These are phyloP conservation scores for Theocolax elegans DNA, from an alignment of 1,140 invertebrate species.

Conservation along the genomic window DNA sequence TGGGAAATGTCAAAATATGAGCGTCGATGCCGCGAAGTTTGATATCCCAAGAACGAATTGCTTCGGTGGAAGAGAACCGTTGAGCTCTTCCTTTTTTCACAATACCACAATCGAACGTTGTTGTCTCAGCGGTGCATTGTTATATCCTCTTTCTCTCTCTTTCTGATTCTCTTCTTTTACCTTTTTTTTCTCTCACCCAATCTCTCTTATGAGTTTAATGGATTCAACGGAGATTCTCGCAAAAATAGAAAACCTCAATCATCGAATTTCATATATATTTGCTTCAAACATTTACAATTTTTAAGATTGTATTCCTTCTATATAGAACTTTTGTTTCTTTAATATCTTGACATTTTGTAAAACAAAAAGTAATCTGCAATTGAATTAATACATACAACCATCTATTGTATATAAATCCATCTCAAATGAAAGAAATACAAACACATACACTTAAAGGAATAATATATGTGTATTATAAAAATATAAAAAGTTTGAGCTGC, in stretches of 20 bases:
- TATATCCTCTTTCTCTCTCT: neutral
- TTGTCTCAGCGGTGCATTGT: neutral
- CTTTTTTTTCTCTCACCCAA: neutral
- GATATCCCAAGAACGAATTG: neutral
- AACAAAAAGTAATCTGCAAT: too few species aligned
- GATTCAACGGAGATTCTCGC: neutral
- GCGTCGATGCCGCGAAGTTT: slow-evolving; percentile 9
- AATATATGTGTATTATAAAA: too few species aligned
- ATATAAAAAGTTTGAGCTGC: too few species aligned
- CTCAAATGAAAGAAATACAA: too few species aligned
- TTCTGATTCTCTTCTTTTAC: neutral
- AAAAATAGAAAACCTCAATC: slow-evolving; percentile 2
- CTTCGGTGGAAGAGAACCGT: neutral
- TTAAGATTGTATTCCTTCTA: neutral
- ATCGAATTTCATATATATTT: neutral
- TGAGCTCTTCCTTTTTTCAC: neutral
- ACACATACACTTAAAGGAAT: too few species aligned
- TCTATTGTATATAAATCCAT: too few species aligned
- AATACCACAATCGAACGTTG: neutral
- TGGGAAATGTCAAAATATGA: slow-evolving; percentile 25
- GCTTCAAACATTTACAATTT: neutral
- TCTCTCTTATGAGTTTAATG: neutral
- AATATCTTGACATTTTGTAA: too few species aligned
- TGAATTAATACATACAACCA: too few species aligned
- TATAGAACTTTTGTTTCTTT: too few species aligned